phyloP scores from a whole-genome alignment of 2,797 vertebrate species.

The Chiroxiphia lanceolata region DNA sequence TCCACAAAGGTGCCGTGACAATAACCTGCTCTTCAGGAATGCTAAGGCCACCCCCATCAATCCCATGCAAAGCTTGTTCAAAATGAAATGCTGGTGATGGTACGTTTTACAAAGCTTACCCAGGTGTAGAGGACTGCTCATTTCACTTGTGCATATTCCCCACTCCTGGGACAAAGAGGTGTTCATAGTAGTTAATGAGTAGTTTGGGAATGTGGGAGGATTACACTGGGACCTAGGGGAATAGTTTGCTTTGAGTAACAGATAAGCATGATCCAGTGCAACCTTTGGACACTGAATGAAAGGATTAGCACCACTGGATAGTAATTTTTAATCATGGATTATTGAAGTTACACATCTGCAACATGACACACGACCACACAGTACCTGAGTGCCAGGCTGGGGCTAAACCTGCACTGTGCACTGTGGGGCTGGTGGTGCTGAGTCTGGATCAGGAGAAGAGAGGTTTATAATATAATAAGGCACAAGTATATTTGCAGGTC shows the following conservation, averaged over 20 bases:
- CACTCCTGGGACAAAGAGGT: background rate
- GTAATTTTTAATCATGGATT: background rate
- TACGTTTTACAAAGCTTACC: background rate
- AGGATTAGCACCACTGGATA: background rate
- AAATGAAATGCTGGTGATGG: background rate
- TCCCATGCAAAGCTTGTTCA: background rate
- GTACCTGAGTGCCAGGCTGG: background rate
- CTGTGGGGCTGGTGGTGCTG: background rate
- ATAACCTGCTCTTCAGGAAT: background rate
- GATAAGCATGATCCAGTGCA: background rate
- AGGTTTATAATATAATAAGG: background rate
- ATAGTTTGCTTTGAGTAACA: background rate
- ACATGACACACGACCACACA: fast-evolving
- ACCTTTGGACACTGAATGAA: background rate
- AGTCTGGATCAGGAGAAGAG: background rate
- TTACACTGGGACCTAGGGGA: background rate
- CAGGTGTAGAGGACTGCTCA: background rate
- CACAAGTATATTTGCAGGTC: background rate
- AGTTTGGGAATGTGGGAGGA: background rate
- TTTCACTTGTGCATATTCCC: background rate
- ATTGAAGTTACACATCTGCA: background rate
- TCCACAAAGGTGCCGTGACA: background rate
- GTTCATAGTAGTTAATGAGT: background rate
- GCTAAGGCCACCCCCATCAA: background rate
- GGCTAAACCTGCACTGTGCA: fast-evolving